A percentile compares a stretch with the other conserved stretches of the same genome.
phyloP scores from a whole-genome alignment of 2,888 invertebrate genomes.

The Blera fallax region DNA sequence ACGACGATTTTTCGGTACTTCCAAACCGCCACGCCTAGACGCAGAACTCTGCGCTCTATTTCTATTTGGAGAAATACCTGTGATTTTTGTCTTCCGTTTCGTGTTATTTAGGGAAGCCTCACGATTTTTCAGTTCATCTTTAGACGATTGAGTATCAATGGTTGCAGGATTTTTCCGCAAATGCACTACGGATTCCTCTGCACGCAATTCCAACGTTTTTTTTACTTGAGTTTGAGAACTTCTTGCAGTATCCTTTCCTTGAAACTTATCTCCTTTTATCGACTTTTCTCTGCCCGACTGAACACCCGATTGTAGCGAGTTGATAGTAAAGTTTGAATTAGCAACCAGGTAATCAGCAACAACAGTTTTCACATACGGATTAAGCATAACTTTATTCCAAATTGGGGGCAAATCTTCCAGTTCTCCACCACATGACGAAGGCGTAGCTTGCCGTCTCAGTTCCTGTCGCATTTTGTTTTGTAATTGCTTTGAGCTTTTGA shows the following conservation, averaged over 20 bases:
- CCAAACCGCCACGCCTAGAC: background rate
- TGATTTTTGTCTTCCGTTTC: background rate
- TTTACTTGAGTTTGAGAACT: background rate
- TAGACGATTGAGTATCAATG: background rate
- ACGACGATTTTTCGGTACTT: background rate
- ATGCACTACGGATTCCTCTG: background rate
- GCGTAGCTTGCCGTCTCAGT: background rate
- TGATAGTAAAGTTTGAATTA: background rate
- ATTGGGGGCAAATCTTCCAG: background rate
- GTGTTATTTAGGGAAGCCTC: background rate
- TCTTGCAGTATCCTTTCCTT: background rate
- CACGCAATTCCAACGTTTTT: background rate
- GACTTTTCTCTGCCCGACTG: background rate
- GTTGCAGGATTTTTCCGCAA: background rate
- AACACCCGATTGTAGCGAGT: background rate
- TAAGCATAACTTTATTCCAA: background rate
- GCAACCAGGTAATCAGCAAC: background rate
- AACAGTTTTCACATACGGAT: background rate
- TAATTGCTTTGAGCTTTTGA: constrained; percentile 41
- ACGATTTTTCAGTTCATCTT: background rate
- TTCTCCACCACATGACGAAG: background rate
- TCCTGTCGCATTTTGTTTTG: constrained; percentile 47
- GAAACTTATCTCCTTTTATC: background rate
- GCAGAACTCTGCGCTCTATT: background rate
- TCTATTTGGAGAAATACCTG: background rate